Conservation (phyloP, 2,888 invertebrate species). For the Ferrisia virgata region DNA sequence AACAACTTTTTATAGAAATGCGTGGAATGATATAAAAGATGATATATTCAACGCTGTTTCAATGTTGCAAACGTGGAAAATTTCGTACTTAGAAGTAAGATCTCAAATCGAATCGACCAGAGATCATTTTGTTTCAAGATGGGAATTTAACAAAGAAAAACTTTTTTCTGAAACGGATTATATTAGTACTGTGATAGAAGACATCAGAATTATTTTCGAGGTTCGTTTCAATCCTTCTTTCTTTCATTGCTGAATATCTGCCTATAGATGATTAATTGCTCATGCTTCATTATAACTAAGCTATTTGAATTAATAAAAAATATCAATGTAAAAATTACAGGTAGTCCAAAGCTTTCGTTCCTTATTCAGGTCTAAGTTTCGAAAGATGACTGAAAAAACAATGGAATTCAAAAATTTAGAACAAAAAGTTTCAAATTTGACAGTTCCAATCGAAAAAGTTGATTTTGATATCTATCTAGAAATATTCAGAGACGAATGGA, state of each 20-base stretch:
- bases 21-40: slow-evolving; percentile 51
- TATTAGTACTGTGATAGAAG: slow-evolving; percentile 73
- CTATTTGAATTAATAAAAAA: background rate
- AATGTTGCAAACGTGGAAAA: slow-evolving; percentile 73
- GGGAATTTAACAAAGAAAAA: slow-evolving; percentile 84
- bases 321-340: slow-evolving; percentile 3
- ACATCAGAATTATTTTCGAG: slow-evolving; percentile 62
- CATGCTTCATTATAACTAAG: too few relatives aligned
- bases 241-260: too few relatives aligned
- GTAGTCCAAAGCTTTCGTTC: slow-evolving; percentile 70
- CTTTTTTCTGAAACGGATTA: slow-evolving; percentile 84
- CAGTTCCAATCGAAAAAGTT: slow-evolving; percentile 70
- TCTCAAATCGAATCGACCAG: slow-evolving; percentile 79
- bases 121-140: slow-evolving; percentile 70
- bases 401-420: slow-evolving; percentile 81
- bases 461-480: slow-evolving; percentile 80
- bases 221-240: slow-evolving; percentile 37
- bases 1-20: background rate
- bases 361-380: slow-evolving; percentile 70
- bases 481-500: slow-evolving; percentile 81
- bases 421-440: slow-evolving; percentile 72
- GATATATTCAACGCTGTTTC: slow-evolving; percentile 61
- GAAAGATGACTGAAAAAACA: slow-evolving; percentile 81
- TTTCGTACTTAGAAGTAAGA: slow-evolving; percentile 71
- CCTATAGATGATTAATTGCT: too few relatives aligned